A percentile compares a stretch with the other conserved stretches of the same genome.
phyloP scores from a whole-genome alignment of 1,140 invertebrate genomes.

The Streblospio benedicti region DNA sequence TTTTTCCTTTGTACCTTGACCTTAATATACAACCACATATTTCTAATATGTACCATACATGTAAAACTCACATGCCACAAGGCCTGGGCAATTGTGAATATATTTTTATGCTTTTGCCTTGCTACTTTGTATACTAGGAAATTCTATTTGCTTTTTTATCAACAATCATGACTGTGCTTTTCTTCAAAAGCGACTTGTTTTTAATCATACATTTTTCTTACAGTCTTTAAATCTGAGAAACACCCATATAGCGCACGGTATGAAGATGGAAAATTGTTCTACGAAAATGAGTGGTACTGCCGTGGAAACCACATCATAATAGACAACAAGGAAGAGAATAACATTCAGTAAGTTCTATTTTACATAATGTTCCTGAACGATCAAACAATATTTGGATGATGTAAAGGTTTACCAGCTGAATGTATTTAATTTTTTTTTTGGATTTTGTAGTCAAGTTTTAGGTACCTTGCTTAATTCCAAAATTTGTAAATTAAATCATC shows the following conservation, averaged over 20 bases:
- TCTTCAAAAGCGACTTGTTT: too few relatives aligned
- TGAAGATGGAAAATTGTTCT: conserved; percentile 29
- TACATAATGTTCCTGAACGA: background rate
- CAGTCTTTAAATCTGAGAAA: conserved; percentile 18
- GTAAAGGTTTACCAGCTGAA: background rate
- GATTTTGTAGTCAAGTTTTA: background rate
- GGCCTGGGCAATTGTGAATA: too few relatives aligned
- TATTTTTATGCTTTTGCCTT: too few relatives aligned
- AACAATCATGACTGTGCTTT: too few relatives aligned
- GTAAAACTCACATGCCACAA: too few relatives aligned
- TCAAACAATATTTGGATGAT: background rate
- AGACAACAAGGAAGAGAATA: conserved; percentile 27
- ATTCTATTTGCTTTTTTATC: too few relatives aligned
- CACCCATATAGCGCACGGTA: conserved; percentile 22
- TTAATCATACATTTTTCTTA: too few relatives aligned
- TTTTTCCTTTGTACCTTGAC: too few relatives aligned
- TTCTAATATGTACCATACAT: too few relatives aligned
- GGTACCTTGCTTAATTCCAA: background rate
- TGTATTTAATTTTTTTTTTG: background rate
- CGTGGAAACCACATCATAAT: conserved; percentile 26
- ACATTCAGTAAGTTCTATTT: conserved; percentile 22
- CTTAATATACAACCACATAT: too few relatives aligned
- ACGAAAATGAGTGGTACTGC: conserved; percentile 25
- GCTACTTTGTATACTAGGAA: too few relatives aligned
- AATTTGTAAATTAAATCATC: background rate